Percentiles rank a stretch among this genome's conserved stretches.
These are phyloP conservation scores for Saccostrea cuccullata DNA, from an alignment of 1,140 invertebrate genomes.

Conservation along the genomic window DNA sequence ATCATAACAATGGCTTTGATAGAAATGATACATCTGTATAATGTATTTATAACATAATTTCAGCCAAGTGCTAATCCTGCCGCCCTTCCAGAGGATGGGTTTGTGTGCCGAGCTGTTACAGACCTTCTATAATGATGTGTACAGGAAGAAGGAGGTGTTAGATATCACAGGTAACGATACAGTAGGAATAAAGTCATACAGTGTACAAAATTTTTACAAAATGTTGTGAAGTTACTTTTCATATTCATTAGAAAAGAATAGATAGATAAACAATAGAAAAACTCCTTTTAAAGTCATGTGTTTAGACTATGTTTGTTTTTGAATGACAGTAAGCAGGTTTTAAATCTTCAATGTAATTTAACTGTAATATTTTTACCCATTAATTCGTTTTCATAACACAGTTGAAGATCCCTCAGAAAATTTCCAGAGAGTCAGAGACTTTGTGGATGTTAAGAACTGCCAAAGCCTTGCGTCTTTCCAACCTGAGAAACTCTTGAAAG, in stretches of 20 bases:
- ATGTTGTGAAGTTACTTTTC: no score
- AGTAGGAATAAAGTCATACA: background rate
- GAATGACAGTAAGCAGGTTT: no score
- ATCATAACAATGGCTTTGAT: no score
- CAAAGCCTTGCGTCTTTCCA: conserved; percentile 84
- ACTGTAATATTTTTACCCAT: no score
- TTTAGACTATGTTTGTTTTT: no score
- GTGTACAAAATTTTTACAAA: no score
- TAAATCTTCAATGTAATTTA: no score
- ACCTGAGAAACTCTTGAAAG: conserved; percentile 82
- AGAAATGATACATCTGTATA: background rate
- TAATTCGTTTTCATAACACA: conserved; percentile 70
- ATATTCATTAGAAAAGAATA: no score
- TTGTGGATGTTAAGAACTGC: conserved; percentile 90
- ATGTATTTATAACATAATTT: conserved; percentile 34
- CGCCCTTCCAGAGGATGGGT: conserved; percentile 92
- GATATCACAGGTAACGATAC: conserved; percentile 88
- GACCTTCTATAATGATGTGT: conserved; percentile 89
- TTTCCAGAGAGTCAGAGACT: conserved; percentile 93
- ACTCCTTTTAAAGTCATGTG: no score
- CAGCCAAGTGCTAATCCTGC: conserved; percentile 93
- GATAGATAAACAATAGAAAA: no score
- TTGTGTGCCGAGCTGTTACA: conserved; percentile 88
- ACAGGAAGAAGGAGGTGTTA: conserved; percentile 84
- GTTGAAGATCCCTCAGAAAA: conserved; percentile 95